These are phyloP conservation scores for Dendrophyllia cribrosa DNA, from an alignment of 64 coral and sea anemone species.

Conservation along the genomic window DNA sequence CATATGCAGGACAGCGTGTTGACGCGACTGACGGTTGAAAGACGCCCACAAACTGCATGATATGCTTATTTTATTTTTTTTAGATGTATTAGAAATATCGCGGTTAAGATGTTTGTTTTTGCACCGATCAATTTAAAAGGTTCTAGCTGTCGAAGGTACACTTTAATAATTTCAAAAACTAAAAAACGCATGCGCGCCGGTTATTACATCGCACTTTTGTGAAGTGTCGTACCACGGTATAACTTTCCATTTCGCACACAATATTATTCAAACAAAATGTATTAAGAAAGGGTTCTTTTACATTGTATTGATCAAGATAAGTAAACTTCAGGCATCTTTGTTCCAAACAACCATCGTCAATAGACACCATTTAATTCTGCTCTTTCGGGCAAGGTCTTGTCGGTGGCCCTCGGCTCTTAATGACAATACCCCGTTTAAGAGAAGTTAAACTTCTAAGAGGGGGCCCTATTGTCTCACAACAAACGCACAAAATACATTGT, in stretches of 20 bases:
- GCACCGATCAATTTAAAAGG: slow-evolving; percentile 13
- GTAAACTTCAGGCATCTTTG: slow-evolving; percentile 44
- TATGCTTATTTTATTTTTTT: background rate
- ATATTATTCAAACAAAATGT: slow-evolving; percentile 34
- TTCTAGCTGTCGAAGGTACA: background rate
- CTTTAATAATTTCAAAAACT: slow-evolving; percentile 7
- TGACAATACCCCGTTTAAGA: slow-evolving; percentile 45
- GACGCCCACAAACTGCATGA: background rate
- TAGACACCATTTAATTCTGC: background rate
- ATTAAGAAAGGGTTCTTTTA: slow-evolving; percentile 10
- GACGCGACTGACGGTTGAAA: background rate
- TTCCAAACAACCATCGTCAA: slow-evolving; percentile 28
- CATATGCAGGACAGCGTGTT: background rate
- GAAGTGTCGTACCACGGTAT: background rate
- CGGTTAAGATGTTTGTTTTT: slow-evolving; percentile 41
- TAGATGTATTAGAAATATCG: background rate
- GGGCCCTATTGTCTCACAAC: slow-evolving; percentile 27
- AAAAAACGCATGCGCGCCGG: slow-evolving; percentile 6
- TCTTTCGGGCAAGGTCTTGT: slow-evolving; percentile 9
- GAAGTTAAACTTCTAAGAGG: slow-evolving; percentile 38
- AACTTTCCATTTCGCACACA: slow-evolving; percentile 10
- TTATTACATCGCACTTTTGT: background rate
- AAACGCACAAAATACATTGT: slow-evolving; percentile 43
- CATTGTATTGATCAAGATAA: slow-evolving; percentile 41
- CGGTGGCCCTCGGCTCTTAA: background rate